These are phyloP conservation scores for Pygoscelis adeliae DNA, from an alignment of 2,113 vertebrate genomes.

Conservation along the genomic window DNA sequence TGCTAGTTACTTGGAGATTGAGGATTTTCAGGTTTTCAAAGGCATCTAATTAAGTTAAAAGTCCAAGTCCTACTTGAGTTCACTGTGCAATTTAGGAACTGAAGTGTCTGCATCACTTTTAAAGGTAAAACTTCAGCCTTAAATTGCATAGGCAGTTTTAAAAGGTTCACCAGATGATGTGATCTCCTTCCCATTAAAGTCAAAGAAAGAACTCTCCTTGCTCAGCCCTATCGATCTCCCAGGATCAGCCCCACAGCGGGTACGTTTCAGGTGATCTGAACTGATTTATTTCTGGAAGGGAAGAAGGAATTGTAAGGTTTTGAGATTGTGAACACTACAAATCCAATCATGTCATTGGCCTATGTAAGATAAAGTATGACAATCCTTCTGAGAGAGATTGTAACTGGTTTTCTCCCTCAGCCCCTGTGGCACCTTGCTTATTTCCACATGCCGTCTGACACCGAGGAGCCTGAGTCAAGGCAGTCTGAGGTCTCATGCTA, in stretches of 20 bases:
- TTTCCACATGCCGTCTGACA: background rate
- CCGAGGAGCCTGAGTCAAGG: background rate
- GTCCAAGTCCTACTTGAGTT: background rate
- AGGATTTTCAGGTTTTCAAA: background rate
- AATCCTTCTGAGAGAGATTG: background rate
- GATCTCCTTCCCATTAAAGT: background rate
- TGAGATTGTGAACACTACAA: background rate
- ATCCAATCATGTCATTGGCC: background rate
- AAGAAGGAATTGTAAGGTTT: background rate
- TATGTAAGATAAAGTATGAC: background rate
- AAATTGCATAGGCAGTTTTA: background rate
- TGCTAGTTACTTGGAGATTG: background rate
- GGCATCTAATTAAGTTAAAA: background rate
- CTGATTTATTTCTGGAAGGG: background rate
- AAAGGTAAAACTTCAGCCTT: background rate
- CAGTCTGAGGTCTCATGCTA: background rate
- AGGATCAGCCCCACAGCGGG: background rate
- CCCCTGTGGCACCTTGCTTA: background rate
- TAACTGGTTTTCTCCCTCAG: background rate
- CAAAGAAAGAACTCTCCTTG: background rate
- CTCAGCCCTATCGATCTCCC: background rate
- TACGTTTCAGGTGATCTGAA: background rate
- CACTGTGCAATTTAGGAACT: background rate
- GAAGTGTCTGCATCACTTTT: background rate
- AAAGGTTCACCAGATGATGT: background rate